phyloP scores from a whole-genome alignment of 2,797 vertebrate species.

The Anguilla anguilla region DNA sequence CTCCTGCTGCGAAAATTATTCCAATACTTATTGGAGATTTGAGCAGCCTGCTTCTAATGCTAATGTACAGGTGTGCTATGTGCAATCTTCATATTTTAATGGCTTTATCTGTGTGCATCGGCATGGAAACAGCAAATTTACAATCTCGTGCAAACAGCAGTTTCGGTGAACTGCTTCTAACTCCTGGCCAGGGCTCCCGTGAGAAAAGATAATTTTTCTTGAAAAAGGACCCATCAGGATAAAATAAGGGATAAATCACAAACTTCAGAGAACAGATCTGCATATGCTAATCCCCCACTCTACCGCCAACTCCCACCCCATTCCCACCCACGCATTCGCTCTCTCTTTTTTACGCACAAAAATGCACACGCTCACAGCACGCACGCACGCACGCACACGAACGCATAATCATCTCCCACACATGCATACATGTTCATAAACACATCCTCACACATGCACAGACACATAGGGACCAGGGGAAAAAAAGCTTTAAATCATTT shows the following conservation, averaged over 20 bases:
- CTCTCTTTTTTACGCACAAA: background rate
- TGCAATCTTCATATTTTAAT: background rate
- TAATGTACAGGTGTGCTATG: background rate
- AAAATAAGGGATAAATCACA: background rate
- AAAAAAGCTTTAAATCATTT: background rate
- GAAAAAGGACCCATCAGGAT: background rate
- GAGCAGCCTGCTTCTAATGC: background rate
- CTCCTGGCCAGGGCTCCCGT: background rate
- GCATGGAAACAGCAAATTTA: background rate
- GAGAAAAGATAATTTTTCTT: background rate
- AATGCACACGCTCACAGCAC: background rate
- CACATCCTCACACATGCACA: background rate
- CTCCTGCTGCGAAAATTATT: background rate
- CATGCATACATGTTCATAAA: background rate
- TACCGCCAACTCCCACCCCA: background rate
- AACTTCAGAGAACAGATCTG: background rate
- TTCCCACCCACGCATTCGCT: background rate
- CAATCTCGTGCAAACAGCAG: slow-evolving; percentile 4
- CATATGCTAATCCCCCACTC: background rate
- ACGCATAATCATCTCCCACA: background rate
- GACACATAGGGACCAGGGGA: background rate
- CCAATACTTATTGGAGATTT: background rate
- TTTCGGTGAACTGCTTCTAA: background rate
- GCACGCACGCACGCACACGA: background rate
- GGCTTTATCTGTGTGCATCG: slow-evolving; percentile 18